A percentile compares a stretch with the other conserved stretches of the same genome.
These are phyloP conservation scores for Microtus oregoni DNA, from an alignment of 2,113 vertebrate genomes.

Conservation along the genomic window DNA sequence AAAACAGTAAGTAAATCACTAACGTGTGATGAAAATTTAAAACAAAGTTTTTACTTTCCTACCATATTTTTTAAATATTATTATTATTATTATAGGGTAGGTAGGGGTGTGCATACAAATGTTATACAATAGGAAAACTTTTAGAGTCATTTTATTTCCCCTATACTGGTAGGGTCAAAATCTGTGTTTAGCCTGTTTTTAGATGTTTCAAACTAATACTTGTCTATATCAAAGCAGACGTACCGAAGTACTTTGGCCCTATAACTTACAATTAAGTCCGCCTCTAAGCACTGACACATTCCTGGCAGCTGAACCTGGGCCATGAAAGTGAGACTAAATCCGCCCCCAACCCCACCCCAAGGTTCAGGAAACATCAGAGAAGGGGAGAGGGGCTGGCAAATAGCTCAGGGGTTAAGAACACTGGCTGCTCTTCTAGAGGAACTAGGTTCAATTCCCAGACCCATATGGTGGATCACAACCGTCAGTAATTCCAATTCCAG, in stretches of 20 bases:
- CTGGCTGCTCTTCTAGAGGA: not conserved
- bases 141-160: not conserved
- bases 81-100: not conserved
- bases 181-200: not conserved
- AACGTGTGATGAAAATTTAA: constrained; percentile 41
- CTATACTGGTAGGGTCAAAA: not conserved
- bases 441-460: not conserved
- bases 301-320: not conserved
- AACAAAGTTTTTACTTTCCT: constrained; percentile 42
- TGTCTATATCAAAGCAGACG: not conserved
- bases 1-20: not conserved
- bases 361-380: not conserved
- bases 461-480: not conserved
- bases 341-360: not conserved
- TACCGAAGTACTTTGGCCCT: not conserved
- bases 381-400: not conserved
- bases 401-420: not conserved
- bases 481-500: not conserved
- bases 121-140: not conserved
- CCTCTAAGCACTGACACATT: not conserved
- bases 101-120: not conserved
- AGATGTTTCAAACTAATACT: not conserved
- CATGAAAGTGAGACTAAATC: constrained; percentile 5
- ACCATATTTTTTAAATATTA: not conserved
- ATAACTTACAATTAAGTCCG: not conserved